These are phyloP conservation scores for Trematomus bernacchii DNA, from an alignment of 2,797 vertebrate species.

Conservation along the genomic window DNA sequence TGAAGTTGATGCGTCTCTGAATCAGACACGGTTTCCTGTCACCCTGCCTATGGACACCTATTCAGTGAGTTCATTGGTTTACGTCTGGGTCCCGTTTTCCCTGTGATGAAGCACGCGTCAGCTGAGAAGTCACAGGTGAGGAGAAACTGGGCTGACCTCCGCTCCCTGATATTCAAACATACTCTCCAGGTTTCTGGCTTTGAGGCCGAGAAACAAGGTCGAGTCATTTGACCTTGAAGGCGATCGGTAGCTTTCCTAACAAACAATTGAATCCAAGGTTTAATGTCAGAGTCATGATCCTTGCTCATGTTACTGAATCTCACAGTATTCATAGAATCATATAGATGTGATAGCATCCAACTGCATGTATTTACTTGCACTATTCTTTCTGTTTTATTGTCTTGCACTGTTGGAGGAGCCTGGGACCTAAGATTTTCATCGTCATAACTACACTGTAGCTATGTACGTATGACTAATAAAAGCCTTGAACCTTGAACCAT, in stretches of 20 bases:
- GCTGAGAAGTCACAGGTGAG: constrained; percentile 52
- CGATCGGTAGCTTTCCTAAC: constrained; percentile 26
- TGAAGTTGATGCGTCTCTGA: constrained; percentile 53
- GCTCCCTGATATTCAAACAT: constrained; percentile 51
- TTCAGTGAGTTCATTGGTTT: constrained; percentile 76
- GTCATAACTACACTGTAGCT: too few relatives aligned
- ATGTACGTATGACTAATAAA: too few relatives aligned
- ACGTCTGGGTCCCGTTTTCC: constrained; percentile 45
- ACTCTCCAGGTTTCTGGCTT: constrained; percentile 13
- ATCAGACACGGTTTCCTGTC: constrained; percentile 50
- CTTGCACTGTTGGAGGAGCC: too few relatives aligned
- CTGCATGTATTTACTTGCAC: not conserved
- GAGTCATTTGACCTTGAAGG: constrained; percentile 5
- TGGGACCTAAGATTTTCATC: too few relatives aligned
- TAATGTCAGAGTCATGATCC: constrained; percentile 15
- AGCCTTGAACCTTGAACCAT: not conserved
- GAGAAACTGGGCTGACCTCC: constrained; percentile 36
- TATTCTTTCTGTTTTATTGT: too few relatives aligned
- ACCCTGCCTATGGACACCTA: constrained; percentile 54
- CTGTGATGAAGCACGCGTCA: constrained; percentile 43
- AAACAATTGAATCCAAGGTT: constrained; percentile 33
- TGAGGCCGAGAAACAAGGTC: constrained; percentile 16
- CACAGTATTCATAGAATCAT: constrained; percentile 16
- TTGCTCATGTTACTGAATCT: constrained; percentile 36
- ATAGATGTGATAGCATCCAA: constrained; percentile 12